Base-by-base conservation (phyloP, 2,888 invertebrate species). In the Choristoneura rosaceana region DNA sequence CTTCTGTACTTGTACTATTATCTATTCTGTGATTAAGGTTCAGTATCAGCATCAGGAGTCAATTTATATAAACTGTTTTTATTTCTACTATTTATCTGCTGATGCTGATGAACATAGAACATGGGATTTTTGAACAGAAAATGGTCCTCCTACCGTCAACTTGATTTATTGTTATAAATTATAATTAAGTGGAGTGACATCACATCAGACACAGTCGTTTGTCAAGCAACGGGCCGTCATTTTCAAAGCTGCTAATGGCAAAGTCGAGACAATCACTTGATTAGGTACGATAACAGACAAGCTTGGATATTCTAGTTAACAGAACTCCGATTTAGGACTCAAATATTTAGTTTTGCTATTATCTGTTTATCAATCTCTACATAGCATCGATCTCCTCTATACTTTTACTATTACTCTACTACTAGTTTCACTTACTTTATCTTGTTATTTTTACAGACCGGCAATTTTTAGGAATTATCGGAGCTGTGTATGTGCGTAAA, bases 221-320 rank as follows among this genome's bases (percentile, higher is more conserved):
- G 10, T 38, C 38, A 38, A 38, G 38, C 25, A 25, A n/a, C 55
- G 12, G 25, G 7, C n/a, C 25, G 12, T 25, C 55, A 25, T 55
- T 55, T 55, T 25, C 12, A 55, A 25, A 55, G 5, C 55, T 12
- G 10, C 25, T 25, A 55, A 55, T 55, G 55, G 55, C 12, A 12
- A 25, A 55, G 55, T 12, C 55, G 12, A 55, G 55, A 55, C 55
- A 55, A 55, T 12, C 55, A 17, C 25, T 25, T 55, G 55, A 55
- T 25, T 55, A 10, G 25, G 4, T 12, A 55, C 55, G 25, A 25
- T 55, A 55, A 25, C 52, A 52, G 47, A 47, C 47, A 15, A 52
- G 17, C 2, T 17, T 17, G 17, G 17, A 52, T 7, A 17, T 52
- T 52, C 52, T 52, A 52, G 8, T 17, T 52, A 5, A 8, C 9